Evolutionary conservation across 2,797 vertebrate genomes (phyloP), one percentile per base, ranked within the genome.

Genomic region (Rhynchotus rufescens): DNA sequence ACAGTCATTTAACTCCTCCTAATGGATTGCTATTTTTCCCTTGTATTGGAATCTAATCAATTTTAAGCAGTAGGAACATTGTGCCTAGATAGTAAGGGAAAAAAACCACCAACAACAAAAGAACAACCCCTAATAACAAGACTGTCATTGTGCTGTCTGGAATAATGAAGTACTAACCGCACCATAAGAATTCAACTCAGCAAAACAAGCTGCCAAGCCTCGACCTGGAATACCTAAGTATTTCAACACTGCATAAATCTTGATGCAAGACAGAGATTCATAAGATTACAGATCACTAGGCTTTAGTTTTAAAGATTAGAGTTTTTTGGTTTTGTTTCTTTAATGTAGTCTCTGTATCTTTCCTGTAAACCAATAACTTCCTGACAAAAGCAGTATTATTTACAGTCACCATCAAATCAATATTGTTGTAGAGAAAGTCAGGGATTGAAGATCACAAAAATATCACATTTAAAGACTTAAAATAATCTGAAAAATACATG

Each of bases 201-300:
- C 42, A 75, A 83, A 71, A 78, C 2, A 19, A 32, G n/a, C 40
- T 77, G 26, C 61, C 61, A 73, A 45, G 61, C 34, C 61, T 11
- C 25, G 15, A 73, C 47, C 19, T 10, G 1, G 80, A 52, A 68
- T 10, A 20, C 17, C 68, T 36, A 25, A 36, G 60, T 2, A 3
- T 12, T 45, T 23, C 54, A n/a, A 25, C 75, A 13, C 60, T n/a
- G 61, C 84, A 51, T 65, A 36, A 45, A 54, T 81, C 83, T 57
- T 5, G 0, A 51, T 4, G 6, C 3, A 42, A 73, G 61, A 38
- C 1, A 0, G 3, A 68, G 66, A 3, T 25, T 44, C 22, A 6
- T 10, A 54, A 38, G 14, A 45, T 13, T 4, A 40, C 1, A 66
- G 13, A 11, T 67, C 30, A 65, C 2, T 6, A 79, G 28, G 49